Evolutionary conservation across 2,888 invertebrate genomes (phyloP), one percentile per base, ranked within the genome.

Genomic region (Pseudoips prasinana): DNA sequence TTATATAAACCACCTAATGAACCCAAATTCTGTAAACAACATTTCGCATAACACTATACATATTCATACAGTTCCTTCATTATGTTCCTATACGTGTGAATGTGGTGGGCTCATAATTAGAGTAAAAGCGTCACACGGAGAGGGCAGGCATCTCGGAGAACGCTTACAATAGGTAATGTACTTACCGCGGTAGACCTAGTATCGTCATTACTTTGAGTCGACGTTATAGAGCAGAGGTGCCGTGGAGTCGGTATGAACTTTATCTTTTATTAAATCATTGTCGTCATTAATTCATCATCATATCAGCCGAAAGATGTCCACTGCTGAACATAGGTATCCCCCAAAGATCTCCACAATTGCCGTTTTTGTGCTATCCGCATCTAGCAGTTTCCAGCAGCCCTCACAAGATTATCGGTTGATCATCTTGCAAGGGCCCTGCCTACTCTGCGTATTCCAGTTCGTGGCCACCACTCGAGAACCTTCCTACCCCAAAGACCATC

Each of bases 121-220:
- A 76, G 83, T 81, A 70, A 78, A 74, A 82, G 83, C 81, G 71
- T 72, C 64, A 58, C 67, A 61, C 30, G 39, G 73, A 78, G 67
- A 69, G 61, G 63, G 73, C 65, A 75, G 72, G 66, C 69, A 67
- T 76, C 81, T 83, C 77, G 77, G 74, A 81, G 83, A 77, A 83
- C 82, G 75, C 82, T 81, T 80, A 84, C 85, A 87, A 86, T 86
- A 81, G 83, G 79, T 86, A 86, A 87, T 85, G 83, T 87, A 83
- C 86, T 87, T 86, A 84, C 76, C 75, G 72, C 67, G 71, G 74
- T 71, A 72, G 69, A 68, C 74, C 72, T 76, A 72, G 74, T 75
- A 69, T 78, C 77, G 77, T 78, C 82, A 79, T 86, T 83, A 82
- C 83, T 81, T 72, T 74, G 79, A 79, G 67, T 66, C 72, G 66